Percentiles rank a stretch among this genome's conserved stretches.
Evolutionary conservation across 2,888 invertebrate genomes (phyloP).

Genomic region (Harpalus rubripes): DNA sequence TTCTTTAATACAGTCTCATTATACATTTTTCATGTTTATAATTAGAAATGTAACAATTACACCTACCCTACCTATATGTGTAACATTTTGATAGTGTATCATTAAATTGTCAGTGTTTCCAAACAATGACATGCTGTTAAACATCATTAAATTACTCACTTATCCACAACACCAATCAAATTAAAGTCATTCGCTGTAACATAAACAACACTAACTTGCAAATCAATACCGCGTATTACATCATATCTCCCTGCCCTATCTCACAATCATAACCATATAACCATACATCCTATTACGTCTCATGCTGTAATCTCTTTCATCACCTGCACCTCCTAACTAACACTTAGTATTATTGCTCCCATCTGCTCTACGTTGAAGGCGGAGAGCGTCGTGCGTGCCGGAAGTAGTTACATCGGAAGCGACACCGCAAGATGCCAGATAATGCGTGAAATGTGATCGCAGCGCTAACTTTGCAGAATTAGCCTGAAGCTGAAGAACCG

Average conservation of each 20-base stretch:
- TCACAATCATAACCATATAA: not conserved
- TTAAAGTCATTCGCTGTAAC: too few species aligned
- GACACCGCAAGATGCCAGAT: conserved; percentile 20
- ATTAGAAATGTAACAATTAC: too few species aligned
- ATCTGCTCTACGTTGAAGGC: not conserved
- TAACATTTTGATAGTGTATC: too few species aligned
- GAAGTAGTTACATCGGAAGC: conserved; percentile 20
- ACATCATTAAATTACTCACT: too few species aligned
- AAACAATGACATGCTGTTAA: too few species aligned
- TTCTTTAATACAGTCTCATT: too few species aligned
- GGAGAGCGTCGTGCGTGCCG: not conserved
- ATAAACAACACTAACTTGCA: too few species aligned
- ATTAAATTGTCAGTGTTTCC: too few species aligned
- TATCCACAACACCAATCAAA: too few species aligned
- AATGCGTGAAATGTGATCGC: conserved; percentile 18
- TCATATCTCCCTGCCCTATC: not conserved
- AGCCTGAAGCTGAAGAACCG: not conserved
- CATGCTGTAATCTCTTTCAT: not conserved
- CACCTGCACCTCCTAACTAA: not conserved
- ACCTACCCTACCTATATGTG: too few species aligned
- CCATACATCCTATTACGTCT: not conserved
- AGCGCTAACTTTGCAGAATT: conserved; percentile 9
- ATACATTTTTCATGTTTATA: too few species aligned
- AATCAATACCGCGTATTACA: too few species aligned
- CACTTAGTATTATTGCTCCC: not conserved